Percentiles rank a stretch among this genome's conserved stretches.
Evolutionary conservation across 2,888 invertebrate species (phyloP).

Genomic region (Theodoxus fluviatilis): DNA sequence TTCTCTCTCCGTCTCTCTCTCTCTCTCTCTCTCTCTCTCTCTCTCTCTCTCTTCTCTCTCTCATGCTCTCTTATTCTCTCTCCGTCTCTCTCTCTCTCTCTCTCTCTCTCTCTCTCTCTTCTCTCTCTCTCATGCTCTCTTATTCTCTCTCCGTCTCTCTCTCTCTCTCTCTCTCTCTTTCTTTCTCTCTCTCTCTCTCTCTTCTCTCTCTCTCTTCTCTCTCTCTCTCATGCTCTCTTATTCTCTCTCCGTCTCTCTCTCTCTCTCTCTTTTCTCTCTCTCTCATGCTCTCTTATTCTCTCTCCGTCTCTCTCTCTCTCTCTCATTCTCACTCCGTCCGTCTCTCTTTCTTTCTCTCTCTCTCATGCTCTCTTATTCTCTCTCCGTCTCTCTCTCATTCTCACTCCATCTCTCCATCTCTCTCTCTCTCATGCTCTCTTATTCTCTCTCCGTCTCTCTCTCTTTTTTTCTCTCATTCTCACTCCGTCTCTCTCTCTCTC

Average conservation of each 20-base stretch:
- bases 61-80: too few species aligned
- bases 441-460: constrained; percentile 12
- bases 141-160: too few species aligned
- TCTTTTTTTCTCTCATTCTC: constrained; percentile 8
- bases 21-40: too few species aligned
- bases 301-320: constrained; percentile 25
- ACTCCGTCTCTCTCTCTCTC: constrained; percentile 1
- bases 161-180: not conserved
- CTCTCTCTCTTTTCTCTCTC: constrained; percentile 20
- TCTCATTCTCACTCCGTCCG: constrained; percentile 13
- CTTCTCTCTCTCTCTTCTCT: too few species aligned
- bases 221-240: not conserved
- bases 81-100: too few species aligned
- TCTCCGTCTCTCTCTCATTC: not conserved
- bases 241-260: not conserved
- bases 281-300: constrained; percentile 24
- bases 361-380: not conserved
- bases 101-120: too few species aligned
- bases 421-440: too few species aligned
- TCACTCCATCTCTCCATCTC: not conserved
- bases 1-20: too few species aligned
- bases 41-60: too few species aligned
- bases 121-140: too few species aligned
- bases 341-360: not conserved
- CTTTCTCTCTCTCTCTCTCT: not conserved